Evolutionary conservation across 2,888 invertebrate species (phyloP), one percentile per base, ranked within the genome.

Genomic region (Elegia similella): DNA sequence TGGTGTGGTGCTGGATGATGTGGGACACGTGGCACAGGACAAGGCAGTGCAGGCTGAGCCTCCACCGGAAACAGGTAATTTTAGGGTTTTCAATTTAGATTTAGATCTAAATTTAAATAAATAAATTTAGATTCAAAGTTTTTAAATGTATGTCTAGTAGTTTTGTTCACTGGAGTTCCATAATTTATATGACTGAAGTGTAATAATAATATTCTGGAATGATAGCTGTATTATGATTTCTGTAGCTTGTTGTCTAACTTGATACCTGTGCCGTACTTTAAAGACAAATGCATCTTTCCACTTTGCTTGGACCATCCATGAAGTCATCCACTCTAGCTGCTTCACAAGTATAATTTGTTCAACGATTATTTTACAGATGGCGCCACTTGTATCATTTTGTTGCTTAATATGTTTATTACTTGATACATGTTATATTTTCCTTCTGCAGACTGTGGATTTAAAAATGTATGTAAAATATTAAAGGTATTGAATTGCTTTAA

Each of bases 1-100:
- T 67, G 90, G 89, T 30, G 76, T 90, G 6, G 75, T 85, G 57
- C 58, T 91, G 46, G 79, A 88, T 61, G 84, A 85, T 58, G 66
- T 70, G 0, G 86, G 88, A 0, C 66, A 71, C 6, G 65, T 82
- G n/a, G 77, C 78, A 1, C 67, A 62, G 17, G 84, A 88, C 61
- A 87, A 87, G 64, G 84, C 78, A 6, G 80, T 86, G 29, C 89
- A 90, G 64, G 86, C 74, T 2, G 65, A 70, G 3, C 30, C 44
- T 3, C 57, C 44, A 13, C 32, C 62, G 52, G 73, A 78, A 75
- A 62, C 55, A 29, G 43, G n/a, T 55, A 29, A 6, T 2, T 53
- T 38, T 38, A n/a, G n/a, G n/a, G n/a, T n/a, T n/a, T n/a, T n/a
- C n/a, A n/a, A n/a, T n/a, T n/a, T n/a, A n/a, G n/a, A n/a, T n/a